These are phyloP conservation scores for Thryonomys swinderianus DNA, from an alignment of 2,113 vertebrate species.

Conservation along the genomic window DNA sequence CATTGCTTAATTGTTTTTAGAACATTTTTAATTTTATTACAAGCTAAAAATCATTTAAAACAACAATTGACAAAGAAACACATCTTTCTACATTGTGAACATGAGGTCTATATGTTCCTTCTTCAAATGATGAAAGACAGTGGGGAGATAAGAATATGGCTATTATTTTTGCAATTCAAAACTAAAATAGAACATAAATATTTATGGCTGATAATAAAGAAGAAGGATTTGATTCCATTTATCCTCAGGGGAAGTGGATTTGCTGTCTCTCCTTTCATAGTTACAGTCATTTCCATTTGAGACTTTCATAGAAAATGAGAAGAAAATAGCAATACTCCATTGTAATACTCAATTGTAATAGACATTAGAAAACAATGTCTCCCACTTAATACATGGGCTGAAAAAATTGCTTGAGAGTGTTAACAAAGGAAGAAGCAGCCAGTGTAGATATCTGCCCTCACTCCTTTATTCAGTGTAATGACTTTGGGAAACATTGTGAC, in stretches of 20 bases:
- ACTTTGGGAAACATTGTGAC: slow-evolving; percentile 38
- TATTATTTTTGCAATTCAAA: slow-evolving; percentile 25
- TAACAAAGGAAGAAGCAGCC: slow-evolving; percentile 73
- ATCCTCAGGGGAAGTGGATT: neutral
- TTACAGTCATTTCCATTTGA: slow-evolving; percentile 68
- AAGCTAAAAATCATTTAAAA: slow-evolving; percentile 39
- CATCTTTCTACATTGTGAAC: neutral
- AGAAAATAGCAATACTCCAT: slow-evolving; percentile 57
- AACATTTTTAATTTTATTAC: neutral
- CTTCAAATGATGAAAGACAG: neutral
- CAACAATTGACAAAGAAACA: neutral
- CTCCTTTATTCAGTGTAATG: slow-evolving; percentile 52
- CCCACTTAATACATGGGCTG: slow-evolving; percentile 63
- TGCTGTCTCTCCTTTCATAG: slow-evolving; percentile 62
- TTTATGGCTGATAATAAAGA: slow-evolving; percentile 64
- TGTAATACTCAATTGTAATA: slow-evolving; percentile 51
- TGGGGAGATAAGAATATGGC: slow-evolving; percentile 19
- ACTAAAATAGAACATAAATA: slow-evolving; percentile 62
- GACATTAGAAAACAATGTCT: slow-evolving; percentile 55
- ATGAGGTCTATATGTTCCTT: neutral
- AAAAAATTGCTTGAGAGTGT: slow-evolving; percentile 73
- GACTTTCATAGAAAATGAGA: slow-evolving; percentile 43
- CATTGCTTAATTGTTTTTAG: slow-evolving; percentile 22
- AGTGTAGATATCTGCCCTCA: slow-evolving; percentile 46
- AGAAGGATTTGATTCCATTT: slow-evolving; percentile 16